Conservation (phyloP, 2,113 vertebrate species). For the Cochlearius cochlearius region DNA sequence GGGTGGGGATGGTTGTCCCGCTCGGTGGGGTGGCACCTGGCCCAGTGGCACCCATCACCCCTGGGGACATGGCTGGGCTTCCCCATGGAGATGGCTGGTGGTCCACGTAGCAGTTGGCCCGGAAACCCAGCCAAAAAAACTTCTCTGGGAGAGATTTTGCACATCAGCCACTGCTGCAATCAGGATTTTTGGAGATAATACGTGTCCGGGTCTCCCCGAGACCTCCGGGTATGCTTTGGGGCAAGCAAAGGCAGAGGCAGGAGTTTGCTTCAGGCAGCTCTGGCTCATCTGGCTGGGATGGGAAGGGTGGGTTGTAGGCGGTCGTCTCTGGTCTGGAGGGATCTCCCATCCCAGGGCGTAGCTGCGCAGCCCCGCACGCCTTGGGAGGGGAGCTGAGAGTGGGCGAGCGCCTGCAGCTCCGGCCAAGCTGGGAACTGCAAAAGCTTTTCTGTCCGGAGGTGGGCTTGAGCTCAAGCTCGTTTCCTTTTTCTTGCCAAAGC, state of each 20-base stretch:
- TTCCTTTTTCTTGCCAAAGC: constrained; percentile 25
- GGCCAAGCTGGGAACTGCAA: neutral
- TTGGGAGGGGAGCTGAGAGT: neutral
- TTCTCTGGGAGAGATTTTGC: neutral
- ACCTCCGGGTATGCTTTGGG: neutral
- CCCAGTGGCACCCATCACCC: neutral
- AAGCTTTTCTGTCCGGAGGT: neutral
- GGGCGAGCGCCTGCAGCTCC: rapidly evolving
- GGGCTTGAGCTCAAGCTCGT: constrained; percentile 3
- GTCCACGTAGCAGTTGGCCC: neutral
- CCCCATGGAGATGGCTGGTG: neutral
- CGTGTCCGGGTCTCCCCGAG: neutral
- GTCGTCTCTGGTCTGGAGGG: rapidly evolving
- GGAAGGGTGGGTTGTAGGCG: neutral
- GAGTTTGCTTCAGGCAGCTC: neutral
- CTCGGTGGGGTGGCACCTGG: neutral
- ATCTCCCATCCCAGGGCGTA: neutral
- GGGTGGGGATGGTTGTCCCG: rapidly evolving
- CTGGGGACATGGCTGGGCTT: neutral
- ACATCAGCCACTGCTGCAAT: neutral
- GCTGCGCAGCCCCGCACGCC: rapidly evolving
- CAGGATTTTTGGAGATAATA: neutral
- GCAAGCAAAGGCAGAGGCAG: neutral
- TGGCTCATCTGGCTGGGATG: neutral
- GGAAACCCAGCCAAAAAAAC: neutral